These are phyloP conservation scores for Setipinna tenuifilis DNA, from an alignment of 2,797 vertebrate genomes.

Conservation along the genomic window DNA sequence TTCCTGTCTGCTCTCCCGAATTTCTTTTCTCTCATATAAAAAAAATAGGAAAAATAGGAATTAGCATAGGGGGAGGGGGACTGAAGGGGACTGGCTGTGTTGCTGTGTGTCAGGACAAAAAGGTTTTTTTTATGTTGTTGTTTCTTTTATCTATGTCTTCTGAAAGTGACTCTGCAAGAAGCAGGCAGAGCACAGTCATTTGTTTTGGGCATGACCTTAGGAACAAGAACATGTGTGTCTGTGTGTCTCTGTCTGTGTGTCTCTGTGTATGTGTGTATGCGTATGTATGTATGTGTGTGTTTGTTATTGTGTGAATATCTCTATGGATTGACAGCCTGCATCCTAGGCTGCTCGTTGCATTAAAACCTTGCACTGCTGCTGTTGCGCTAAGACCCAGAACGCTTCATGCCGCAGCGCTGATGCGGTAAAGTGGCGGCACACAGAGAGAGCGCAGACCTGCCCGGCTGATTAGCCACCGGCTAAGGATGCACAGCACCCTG, in stretches of 20 bases:
- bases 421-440: not conserved
- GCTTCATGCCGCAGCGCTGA: not conserved
- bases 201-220: conserved; percentile 1
- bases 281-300: not conserved
- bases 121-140: not conserved
- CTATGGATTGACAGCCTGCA: not conserved
- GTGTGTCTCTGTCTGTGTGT: not conserved
- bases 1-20: not conserved
- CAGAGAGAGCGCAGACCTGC: not conserved
- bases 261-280: not conserved
- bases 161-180: not conserved
- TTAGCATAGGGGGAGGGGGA: not conserved
- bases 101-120: not conserved
- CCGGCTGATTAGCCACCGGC: not conserved
- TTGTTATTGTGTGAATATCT: not conserved
- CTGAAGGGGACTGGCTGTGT: not conserved
- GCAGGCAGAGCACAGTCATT: not conserved
- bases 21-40: not conserved
- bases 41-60: not conserved
- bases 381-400: not conserved
- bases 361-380: not conserved
- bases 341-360: not conserved
- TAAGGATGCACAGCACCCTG: not conserved
- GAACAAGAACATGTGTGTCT: not conserved
- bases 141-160: not conserved